These are phyloP conservation scores for Batillaria attramentaria DNA, from an alignment of 1,140 invertebrate genomes.

Conservation along the genomic window DNA sequence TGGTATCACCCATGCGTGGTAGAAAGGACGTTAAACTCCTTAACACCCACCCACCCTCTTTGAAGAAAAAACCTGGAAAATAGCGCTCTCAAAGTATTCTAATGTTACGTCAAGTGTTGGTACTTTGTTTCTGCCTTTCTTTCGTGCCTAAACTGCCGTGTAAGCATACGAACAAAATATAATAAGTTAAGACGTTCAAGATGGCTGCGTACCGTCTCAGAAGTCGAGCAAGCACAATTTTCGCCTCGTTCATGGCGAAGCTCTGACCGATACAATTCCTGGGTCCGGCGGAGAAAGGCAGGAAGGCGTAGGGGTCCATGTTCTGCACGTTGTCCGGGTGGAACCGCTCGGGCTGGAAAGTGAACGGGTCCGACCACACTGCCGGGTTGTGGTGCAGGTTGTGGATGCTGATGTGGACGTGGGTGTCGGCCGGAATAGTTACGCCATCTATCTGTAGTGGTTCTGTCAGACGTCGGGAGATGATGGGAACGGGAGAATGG, in stretches of 20 bases:
- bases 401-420: constrained; percentile 41
- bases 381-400: constrained; percentile 61
- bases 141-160: not conserved
- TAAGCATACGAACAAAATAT: not conserved
- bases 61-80: not conserved
- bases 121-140: not conserved
- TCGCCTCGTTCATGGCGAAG: constrained; percentile 64
- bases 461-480: constrained; percentile 73
- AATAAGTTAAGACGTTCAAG: constrained; percentile 34
- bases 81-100: not conserved
- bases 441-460: constrained; percentile 33
- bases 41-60: too few relatives aligned
- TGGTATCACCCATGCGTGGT: too few relatives aligned
- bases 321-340: constrained; percentile 55
- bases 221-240: constrained; percentile 28
- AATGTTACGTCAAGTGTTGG: not conserved
- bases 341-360: constrained; percentile 55
- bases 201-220: constrained; percentile 38
- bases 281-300: constrained; percentile 65
- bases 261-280: constrained; percentile 63
- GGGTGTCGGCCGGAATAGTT: constrained; percentile 35
- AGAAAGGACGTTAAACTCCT: too few relatives aligned
- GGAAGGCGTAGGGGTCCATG: constrained; percentile 58
- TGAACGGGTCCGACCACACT: constrained; percentile 56
- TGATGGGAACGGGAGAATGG: constrained; percentile 75